Percentiles rank a stretch among this genome's conserved stretches.
phyloP scores from a whole-genome alignment of 64 coral and sea anemone species.

The Actinia equina region DNA sequence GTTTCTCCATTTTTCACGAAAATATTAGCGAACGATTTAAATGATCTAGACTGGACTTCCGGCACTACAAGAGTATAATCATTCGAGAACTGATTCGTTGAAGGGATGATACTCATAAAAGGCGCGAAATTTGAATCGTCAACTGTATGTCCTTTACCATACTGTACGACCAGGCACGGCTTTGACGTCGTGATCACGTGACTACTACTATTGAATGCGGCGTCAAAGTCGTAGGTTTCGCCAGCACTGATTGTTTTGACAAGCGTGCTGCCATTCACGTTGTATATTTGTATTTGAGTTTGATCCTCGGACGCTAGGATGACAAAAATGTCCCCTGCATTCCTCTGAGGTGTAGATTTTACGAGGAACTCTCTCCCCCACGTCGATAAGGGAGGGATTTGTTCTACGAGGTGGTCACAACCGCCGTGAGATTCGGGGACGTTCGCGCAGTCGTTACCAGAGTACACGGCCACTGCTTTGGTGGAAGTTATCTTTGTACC shows the following conservation, averaged over 20 bases:
- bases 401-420: slow-evolving; percentile 83
- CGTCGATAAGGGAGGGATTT: slow-evolving; percentile 53
- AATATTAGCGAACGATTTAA: slow-evolving; percentile 1
- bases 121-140: slow-evolving; percentile 35
- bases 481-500: slow-evolving; percentile 56
- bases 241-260: slow-evolving; percentile 25
- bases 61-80: slow-evolving; percentile 47
- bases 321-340: slow-evolving; percentile 48
- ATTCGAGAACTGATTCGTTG: slow-evolving; percentile 52
- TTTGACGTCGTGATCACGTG: slow-evolving; percentile 43
- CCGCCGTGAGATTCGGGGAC: slow-evolving; percentile 3
- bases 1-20: not conserved
- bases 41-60: not conserved
- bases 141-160: slow-evolving; percentile 19
- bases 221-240: slow-evolving; percentile 7
- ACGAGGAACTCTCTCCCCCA: slow-evolving; percentile 73
- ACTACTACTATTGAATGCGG: not conserved
- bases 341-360: slow-evolving; percentile 34
- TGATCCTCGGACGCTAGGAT: slow-evolving; percentile 53
- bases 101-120: slow-evolving; percentile 67
- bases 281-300: slow-evolving; percentile 40
- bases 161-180: slow-evolving; percentile 74
- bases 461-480: slow-evolving; percentile 77
- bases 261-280: not conserved
- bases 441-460: slow-evolving; percentile 77